Evolutionary conservation across 1,140 invertebrate species (phyloP).

Genomic region (Heliconius congener): DNA sequence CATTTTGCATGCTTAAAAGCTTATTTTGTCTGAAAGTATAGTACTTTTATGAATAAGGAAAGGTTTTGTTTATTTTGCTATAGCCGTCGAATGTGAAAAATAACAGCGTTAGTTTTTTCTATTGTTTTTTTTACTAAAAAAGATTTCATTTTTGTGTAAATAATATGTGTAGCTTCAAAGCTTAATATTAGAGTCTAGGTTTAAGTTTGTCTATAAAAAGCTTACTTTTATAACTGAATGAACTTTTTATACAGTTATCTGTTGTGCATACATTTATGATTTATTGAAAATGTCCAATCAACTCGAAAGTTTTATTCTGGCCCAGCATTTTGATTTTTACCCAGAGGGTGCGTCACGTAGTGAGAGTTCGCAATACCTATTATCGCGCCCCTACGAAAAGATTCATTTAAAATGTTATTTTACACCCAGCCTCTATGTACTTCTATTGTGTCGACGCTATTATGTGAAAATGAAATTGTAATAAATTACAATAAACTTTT

Average conservation of each 20-base stretch:
- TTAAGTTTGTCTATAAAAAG: neutral
- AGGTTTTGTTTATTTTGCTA: neutral
- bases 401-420: slow-evolving; percentile 80
- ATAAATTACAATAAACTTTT: slow-evolving; percentile 48
- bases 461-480: slow-evolving; percentile 57
- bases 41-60: slow-evolving; percentile 9
- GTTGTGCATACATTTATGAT: neutral
- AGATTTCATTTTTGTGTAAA: neutral
- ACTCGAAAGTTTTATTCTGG: slow-evolving; percentile 39
- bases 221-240: too few species aligned
- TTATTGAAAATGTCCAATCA: slow-evolving; percentile 41
- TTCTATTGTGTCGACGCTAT: slow-evolving; percentile 65
- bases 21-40: slow-evolving; percentile 11
- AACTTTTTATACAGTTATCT: neutral
- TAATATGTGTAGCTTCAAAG: neutral
- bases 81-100: neutral
- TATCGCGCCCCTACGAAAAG: slow-evolving; percentile 70
- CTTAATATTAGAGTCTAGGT: neutral
- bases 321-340: slow-evolving; percentile 63
- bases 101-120: neutral
- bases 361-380: slow-evolving; percentile 67
- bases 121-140: neutral
- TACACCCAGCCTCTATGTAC: slow-evolving; percentile 69
- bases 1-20: slow-evolving; percentile 32
- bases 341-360: slow-evolving; percentile 63